These are phyloP conservation scores for Apodemus agrarius DNA, from an alignment of 2,797 vertebrate genomes.

Conservation along the genomic window DNA sequence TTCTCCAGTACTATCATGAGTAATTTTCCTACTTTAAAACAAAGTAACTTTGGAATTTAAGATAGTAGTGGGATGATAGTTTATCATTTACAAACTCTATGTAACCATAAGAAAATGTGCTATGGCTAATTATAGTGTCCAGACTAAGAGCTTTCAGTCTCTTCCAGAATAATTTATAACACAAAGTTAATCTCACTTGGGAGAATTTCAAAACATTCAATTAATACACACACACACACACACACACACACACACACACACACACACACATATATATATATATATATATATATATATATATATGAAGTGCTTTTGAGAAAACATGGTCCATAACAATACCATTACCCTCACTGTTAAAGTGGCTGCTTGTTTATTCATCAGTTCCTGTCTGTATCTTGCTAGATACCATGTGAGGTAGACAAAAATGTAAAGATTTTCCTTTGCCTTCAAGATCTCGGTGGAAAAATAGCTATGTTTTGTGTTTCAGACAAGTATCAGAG, in stretches of 20 bases:
- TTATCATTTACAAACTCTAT: slow-evolving; percentile 44
- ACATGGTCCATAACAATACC: neutral
- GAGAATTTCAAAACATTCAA: slow-evolving; percentile 62
- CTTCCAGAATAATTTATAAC: slow-evolving; percentile 57
- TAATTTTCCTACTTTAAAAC: slow-evolving; percentile 22
- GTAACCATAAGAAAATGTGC: slow-evolving; percentile 38
- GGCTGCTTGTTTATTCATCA: neutral
- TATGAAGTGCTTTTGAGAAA: slow-evolving; percentile 42
- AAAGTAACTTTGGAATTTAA: slow-evolving; percentile 45
- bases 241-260: too few relatives aligned
- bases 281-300: too few relatives aligned
- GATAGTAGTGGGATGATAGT: neutral
- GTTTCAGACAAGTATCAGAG: neutral
- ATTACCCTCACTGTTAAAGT: slow-evolving; percentile 9
- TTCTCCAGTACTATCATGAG: neutral
- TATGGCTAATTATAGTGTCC: slow-evolving; percentile 42
- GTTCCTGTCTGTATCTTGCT: neutral
- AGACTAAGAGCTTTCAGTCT: slow-evolving; percentile 38
- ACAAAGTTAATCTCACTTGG: slow-evolving; percentile 45
- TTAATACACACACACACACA: too few relatives aligned
- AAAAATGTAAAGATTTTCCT: neutral
- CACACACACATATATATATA: too few relatives aligned
- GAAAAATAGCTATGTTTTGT: slow-evolving; percentile 13
- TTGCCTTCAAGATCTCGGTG: slow-evolving; percentile 15
- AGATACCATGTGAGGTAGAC: neutral